Base-by-base conservation (phyloP, 2,797 vertebrate species). In the Lepus oiostolus region DNA sequence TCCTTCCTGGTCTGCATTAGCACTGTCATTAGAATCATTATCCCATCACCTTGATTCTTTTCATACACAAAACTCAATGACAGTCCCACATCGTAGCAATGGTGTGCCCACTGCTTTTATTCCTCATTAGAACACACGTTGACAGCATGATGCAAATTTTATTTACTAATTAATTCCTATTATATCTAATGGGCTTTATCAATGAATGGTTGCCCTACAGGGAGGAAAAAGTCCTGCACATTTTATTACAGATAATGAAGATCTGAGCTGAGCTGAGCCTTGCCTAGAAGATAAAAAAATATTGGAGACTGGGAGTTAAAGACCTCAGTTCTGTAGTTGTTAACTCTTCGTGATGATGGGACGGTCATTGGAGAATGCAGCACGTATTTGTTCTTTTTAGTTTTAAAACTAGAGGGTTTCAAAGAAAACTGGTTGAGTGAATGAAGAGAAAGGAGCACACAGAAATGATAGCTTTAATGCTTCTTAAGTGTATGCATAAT, bases 121-220 rank as follows among this genome's bases (percentile, higher is more conserved):
- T 87, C 65, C 70, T 94, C 74, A 72, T 83, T 75, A 85, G 0
- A 85, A 22, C 38, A 90, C 80, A 91, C 35, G 24, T 9, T 84
- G 60, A 75, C 2, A 22, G 84, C 2, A 3, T 85, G 47, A 90
- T 77, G 38, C 7, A 82, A 68, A 70, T 91, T 91, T 95, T 84
- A 72, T 85, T 84, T 95, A 70, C 68, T 68, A 93, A 84, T 90
- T 85, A 90, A 92, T 14, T 42, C 22, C 32, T 38, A 42, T 54
- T 75, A 68, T 26, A n/a, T 21, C 77, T 60, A 87, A 60, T 58
- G 86, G 8, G 60, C 38, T 32, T 84, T 63, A 60, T 76, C 80
- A 91, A 90, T 87, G 77, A 94, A 81, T 60, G 58, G 30, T 74
- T 70, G 3, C 50, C 26, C 81, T 68, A 19, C 0, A 65, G 7